A percentile compares a stretch with the other conserved stretches of the same genome.
Evolutionary conservation across 2,888 invertebrate species (phyloP).

Genomic region (Helobdella robusta): DNA sequence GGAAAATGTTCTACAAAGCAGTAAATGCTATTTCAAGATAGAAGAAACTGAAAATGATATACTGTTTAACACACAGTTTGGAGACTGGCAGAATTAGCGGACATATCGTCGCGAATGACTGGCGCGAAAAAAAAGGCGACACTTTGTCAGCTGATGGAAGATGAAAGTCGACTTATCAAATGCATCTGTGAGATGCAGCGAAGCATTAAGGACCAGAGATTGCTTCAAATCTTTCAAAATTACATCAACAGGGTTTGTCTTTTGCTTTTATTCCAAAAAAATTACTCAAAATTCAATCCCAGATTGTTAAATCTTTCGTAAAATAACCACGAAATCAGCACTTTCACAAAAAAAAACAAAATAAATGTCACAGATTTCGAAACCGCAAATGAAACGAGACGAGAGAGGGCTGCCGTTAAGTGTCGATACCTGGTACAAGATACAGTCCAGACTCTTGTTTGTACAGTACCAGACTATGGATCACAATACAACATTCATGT

Average conservation of each 20-base stretch:
- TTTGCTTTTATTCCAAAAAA: background rate
- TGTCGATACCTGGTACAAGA: constrained; percentile 17
- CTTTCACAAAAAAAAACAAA: too few relatives aligned
- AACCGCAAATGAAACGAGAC: background rate
- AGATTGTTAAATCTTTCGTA: too few relatives aligned
- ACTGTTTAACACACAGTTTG: too few relatives aligned
- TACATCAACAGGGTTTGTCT: constrained; percentile 15
- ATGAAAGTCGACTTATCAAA: constrained; percentile 14
- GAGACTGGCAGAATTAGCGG: constrained; percentile 1
- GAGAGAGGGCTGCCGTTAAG: background rate
- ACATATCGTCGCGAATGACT: background rate
- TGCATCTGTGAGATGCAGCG: constrained; percentile 18
- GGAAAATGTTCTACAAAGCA: too few relatives aligned
- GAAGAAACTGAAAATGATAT: too few relatives aligned
- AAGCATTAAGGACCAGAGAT: background rate
- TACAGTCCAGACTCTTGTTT: constrained; percentile 10
- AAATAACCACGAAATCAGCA: too few relatives aligned
- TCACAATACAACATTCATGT: constrained; percentile 11
- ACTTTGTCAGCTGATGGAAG: constrained; percentile 15
- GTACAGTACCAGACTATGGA: constrained; percentile 9
- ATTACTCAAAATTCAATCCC: too few relatives aligned
- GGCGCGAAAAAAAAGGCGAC: constrained; percentile 14
- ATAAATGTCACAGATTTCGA: constrained; percentile 19
- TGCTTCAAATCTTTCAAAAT: background rate
- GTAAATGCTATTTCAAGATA: too few relatives aligned